Percentiles rank a stretch among this genome's conserved stretches.
Conservation (phyloP, 2,113 vertebrate species). For the Mobula hypostoma region DNA sequence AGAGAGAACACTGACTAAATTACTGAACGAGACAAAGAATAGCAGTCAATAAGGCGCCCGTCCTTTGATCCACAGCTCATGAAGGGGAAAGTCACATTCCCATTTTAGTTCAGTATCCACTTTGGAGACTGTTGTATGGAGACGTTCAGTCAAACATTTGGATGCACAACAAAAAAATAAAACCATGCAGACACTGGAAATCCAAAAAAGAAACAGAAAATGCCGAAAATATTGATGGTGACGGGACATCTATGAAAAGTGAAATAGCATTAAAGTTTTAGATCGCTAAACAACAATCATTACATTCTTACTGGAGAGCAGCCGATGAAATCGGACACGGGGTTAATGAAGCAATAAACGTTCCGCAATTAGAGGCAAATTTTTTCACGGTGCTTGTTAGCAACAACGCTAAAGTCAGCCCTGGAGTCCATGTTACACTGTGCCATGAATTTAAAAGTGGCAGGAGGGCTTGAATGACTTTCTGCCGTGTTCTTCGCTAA, state of each 20-base stretch:
- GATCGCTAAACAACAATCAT: background rate
- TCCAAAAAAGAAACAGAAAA: too few relatives aligned
- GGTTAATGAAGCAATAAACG: conserved; percentile 5
- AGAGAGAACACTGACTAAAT: background rate
- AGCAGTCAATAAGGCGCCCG: background rate
- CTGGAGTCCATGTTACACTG: too few relatives aligned
- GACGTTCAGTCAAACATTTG: background rate
- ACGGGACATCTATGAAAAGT: too few relatives aligned
- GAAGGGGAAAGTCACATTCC: background rate
- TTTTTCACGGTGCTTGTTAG: background rate
- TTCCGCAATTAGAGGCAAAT: background rate
- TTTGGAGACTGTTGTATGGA: background rate
- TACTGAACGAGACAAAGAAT: conserved; percentile 19
- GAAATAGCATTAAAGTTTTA: too few relatives aligned
- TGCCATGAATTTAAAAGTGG: background rate
- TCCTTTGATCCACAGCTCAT: conserved; percentile 14
- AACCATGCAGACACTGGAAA: too few relatives aligned
- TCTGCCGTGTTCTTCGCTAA: background rate
- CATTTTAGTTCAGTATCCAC: background rate
- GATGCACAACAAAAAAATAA: too few relatives aligned
- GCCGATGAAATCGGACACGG: background rate
- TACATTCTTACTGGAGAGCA: background rate
- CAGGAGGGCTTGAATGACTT: background rate
- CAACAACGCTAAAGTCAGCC: background rate
- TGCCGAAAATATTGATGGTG: too few relatives aligned